Base-by-base conservation (phyloP, 1,140 invertebrate species). In the Tenebrio molitor region DNA sequence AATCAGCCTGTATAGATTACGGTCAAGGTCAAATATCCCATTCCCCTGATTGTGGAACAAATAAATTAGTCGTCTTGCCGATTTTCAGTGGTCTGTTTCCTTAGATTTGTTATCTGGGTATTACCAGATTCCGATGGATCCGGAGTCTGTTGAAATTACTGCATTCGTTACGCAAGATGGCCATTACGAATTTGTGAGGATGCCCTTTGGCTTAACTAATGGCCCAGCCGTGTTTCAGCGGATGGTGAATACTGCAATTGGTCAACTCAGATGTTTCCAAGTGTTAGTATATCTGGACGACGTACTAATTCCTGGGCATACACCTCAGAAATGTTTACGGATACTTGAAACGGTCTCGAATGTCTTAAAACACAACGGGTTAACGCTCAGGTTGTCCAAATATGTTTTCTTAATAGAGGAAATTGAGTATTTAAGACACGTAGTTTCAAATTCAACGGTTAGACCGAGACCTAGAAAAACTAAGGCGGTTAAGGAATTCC, bases 51-150 rank as follows among this genome's bases (percentile, higher is more conserved):
- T 81, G 84, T 36, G 50, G 78, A 34, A 58, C 79, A 17, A 75
- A 83, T 67, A 71, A n/a, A n/a, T n/a, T n/a, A 87, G 69, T 85
- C 81, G 72, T 71, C 75, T 81, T 15, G 36, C 62, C 33, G 79
- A 75, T 5, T 76, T 74, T n/a, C 73, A 17, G 12, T 80, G 63
- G 69, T 83, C 76, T 69, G 78, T 33, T 67, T 78, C 53, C 58
- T 76, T 79, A 29, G 86, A 89, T 75, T 58, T 86, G 7, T 73
- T 75, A 0, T 81, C 75, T 6, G 86, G 83, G 0, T 87, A 83
- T 41, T 76, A 81, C 36, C 79, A 89, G 75, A 79, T 88, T 2
- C 65, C 79, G 21, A 74, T 88, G 1, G 76, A 81, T 1, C 44
- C 71, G 19, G 29, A 66, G 0, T 77, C 80, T 62, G 77, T 69